Conservation (phyloP, 2,797 vertebrate genomes). For the Coluber constrictor region DNA sequence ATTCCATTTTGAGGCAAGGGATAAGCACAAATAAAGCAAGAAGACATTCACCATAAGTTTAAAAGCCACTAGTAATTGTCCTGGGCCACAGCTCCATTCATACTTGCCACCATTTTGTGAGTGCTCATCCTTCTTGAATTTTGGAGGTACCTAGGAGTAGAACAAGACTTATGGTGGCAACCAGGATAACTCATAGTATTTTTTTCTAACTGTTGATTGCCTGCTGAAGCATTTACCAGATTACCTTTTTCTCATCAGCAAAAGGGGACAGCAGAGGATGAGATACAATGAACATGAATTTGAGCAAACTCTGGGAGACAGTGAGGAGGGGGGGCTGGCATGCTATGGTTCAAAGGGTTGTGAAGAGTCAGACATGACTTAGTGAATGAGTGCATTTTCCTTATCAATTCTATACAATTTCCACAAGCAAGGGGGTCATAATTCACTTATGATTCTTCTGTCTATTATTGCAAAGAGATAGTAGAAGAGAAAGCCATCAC, state of each 20-base stretch:
- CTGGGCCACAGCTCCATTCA: background rate
- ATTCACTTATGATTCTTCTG: background rate
- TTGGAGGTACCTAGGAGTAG: background rate
- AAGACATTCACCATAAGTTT: background rate
- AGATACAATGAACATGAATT: background rate
- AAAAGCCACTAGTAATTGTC: background rate
- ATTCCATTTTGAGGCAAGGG: background rate
- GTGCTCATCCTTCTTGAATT: background rate
- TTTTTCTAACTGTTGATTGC: background rate
- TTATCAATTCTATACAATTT: background rate
- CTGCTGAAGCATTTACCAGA: background rate
- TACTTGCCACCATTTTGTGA: background rate
- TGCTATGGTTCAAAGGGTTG: too few species aligned
- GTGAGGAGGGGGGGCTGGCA: too few species aligned
- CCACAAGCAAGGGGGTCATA: background rate
- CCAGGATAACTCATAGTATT: background rate
- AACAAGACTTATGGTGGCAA: background rate
- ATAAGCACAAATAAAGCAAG: background rate
- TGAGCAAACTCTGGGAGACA: background rate
- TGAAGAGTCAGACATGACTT: too few species aligned
- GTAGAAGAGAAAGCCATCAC: background rate
- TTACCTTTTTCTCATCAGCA: background rate
- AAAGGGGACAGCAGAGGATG: background rate
- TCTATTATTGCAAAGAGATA: background rate
- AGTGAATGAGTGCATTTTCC: background rate